Percentiles rank a stretch among this genome's conserved stretches.
Conservation (phyloP, 2,113 vertebrate species). For the Hirundichthys speculiger region DNA sequence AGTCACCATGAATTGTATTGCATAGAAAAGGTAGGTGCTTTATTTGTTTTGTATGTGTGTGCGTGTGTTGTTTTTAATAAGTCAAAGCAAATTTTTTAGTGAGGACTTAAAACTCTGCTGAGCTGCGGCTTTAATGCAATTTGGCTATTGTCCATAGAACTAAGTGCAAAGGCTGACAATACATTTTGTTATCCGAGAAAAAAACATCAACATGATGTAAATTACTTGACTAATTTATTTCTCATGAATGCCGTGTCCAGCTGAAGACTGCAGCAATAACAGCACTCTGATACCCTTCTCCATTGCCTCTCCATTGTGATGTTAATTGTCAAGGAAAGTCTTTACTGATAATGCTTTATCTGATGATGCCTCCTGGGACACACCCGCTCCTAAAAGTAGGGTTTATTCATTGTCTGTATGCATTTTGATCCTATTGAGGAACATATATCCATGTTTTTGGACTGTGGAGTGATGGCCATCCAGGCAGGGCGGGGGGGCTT, state of each 20-base stretch:
- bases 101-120: conserved; percentile 26
- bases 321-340: conserved; percentile 75
- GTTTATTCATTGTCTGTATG: conserved; percentile 44
- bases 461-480: no score
- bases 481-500: no score
- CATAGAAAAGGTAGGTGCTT: no score
- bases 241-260: conserved; percentile 60
- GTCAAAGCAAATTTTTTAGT: no score
- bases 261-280: conserved; percentile 66
- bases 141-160: conserved; percentile 38
- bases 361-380: conserved; percentile 70
- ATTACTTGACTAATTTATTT: conserved; percentile 72
- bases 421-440: not conserved
- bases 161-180: conserved; percentile 60
- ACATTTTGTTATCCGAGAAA: conserved; percentile 55
- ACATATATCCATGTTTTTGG: no score
- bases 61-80: no score
- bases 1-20: no score
- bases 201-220: conserved; percentile 66
- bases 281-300: conserved; percentile 48
- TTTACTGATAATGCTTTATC: conserved; percentile 70
- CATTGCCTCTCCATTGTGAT: conserved; percentile 68
- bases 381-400: conserved; percentile 31
- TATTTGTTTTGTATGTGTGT: no score
- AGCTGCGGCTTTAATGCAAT: conserved; percentile 46